phyloP scores from a whole-genome alignment of 1,140 invertebrate species.

The Drosophila tani region DNA sequence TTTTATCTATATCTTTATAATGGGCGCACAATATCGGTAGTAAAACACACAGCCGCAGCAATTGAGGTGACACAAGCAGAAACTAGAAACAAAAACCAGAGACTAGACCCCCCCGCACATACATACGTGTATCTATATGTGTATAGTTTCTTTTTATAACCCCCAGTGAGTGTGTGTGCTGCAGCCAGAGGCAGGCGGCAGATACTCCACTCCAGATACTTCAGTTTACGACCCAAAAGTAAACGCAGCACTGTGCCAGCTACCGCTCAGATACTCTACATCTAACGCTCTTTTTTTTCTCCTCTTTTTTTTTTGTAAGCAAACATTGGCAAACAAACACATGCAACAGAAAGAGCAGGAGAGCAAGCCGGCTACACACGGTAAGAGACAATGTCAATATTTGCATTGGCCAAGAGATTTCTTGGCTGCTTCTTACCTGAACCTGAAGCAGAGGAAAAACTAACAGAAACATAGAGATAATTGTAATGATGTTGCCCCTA shows the following conservation, averaged over 20 bases:
- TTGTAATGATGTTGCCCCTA: conserved; percentile 30
- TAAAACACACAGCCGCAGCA: conserved; percentile 62
- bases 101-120: conserved; percentile 16
- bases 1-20: conserved; percentile 78
- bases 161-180: not conserved
- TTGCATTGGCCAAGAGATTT: conserved; percentile 68
- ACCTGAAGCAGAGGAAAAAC: conserved; percentile 9
- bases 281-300: conserved; percentile 45
- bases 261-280: conserved; percentile 50
- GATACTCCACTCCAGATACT: conserved; percentile 47
- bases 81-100: conserved; percentile 52
- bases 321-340: conserved; percentile 17
- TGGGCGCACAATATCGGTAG: conserved; percentile 79
- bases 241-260: conserved; percentile 69
- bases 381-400: conserved; percentile 65
- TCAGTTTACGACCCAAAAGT: conserved; percentile 68
- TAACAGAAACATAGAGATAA: conserved; percentile 43
- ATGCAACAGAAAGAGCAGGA: conserved; percentile 16
- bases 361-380: conserved; percentile 62
- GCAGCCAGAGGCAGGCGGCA: not conserved
- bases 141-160: conserved; percentile 47
- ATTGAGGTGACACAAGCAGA: conserved; percentile 75
- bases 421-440: conserved; percentile 45
- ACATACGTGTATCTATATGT: not conserved
- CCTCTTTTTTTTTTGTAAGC: conserved; percentile 7